Percentiles rank a stretch among this genome's conserved stretches.
phyloP scores from a whole-genome alignment of 2,888 invertebrate species.

The Baccha elongata region DNA sequence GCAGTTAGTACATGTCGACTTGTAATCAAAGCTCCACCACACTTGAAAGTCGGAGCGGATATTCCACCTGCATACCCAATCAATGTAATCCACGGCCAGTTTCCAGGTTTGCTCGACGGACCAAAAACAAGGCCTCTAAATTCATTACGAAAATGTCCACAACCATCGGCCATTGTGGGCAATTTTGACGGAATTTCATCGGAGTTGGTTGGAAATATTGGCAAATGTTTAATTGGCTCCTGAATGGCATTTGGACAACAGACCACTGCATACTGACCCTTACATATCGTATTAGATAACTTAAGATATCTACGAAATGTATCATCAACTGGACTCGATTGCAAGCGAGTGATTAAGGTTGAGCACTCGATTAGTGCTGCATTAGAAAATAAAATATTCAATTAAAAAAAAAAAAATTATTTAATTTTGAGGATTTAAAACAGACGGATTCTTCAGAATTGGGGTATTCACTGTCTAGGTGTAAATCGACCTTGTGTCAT shows the following conservation, averaged over 20 bases:
- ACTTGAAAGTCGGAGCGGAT: slow-evolving; percentile 79
- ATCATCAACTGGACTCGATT: not conserved
- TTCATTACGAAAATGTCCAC: slow-evolving; percentile 85
- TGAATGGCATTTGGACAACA: not conserved
- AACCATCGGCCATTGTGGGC: slow-evolving; percentile 83
- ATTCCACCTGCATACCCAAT: slow-evolving; percentile 86
- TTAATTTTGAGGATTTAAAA: no score
- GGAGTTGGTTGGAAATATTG: slow-evolving; percentile 50
- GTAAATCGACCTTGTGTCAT: no score
- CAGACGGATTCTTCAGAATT: no score
- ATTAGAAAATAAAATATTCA: no score
- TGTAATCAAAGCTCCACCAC: slow-evolving; percentile 83
- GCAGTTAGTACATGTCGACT: slow-evolving; percentile 87
- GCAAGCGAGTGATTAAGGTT: not conserved
- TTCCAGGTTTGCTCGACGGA: slow-evolving; percentile 85
- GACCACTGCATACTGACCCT: not conserved
- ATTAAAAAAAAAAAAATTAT: no score
- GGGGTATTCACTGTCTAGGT: no score
- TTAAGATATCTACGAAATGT: not conserved
- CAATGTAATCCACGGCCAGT: slow-evolving; percentile 91
- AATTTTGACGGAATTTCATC: slow-evolving; percentile 77
- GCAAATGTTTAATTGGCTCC: not conserved
- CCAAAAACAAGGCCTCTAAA: slow-evolving; percentile 89
- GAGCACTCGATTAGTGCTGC: not conserved
- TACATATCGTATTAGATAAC: not conserved